Evolutionary conservation across 2,113 vertebrate species (phyloP).

Genomic region (Phainopepla nitens): DNA sequence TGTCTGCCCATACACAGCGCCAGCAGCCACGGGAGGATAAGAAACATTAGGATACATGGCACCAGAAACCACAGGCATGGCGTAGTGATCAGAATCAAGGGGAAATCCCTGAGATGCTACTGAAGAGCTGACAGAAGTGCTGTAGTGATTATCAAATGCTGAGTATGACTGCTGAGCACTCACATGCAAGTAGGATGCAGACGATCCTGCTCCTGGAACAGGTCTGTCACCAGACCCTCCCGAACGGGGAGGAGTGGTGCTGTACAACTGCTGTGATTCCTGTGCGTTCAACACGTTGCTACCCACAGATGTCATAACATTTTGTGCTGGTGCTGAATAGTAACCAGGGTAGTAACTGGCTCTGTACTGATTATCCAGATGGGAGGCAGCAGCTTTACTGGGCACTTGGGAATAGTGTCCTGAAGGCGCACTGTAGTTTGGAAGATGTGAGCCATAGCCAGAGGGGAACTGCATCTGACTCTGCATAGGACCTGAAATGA

Average conservation of each 20-base stretch:
- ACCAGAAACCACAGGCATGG: constrained; percentile 58
- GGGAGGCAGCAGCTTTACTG: constrained; percentile 76
- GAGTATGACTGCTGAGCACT: constrained; percentile 78
- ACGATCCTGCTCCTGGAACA: constrained; percentile 55
- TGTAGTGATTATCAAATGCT: constrained; percentile 76
- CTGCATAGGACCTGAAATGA: constrained; percentile 82
- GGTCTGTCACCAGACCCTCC: constrained; percentile 57
- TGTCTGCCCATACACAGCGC: constrained; percentile 78
- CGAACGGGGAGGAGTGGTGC: constrained; percentile 27
- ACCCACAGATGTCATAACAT: constrained; percentile 50
- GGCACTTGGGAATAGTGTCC: constrained; percentile 76
- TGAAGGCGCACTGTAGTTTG: constrained; percentile 71
- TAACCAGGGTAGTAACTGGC: constrained; percentile 79
- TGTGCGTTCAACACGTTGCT: constrained; percentile 59
- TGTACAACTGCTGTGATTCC: constrained; percentile 72
- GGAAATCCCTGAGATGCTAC: constrained; percentile 75
- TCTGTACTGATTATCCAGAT: constrained; percentile 73
- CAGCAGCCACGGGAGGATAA: constrained; percentile 76
- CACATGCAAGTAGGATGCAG: constrained; percentile 67
- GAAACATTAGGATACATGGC: constrained; percentile 77
- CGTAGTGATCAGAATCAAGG: constrained; percentile 70
- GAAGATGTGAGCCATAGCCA: constrained; percentile 76
- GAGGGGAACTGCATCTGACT: constrained; percentile 72
- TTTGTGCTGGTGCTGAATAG: constrained; percentile 76
- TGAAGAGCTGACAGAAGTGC: constrained; percentile 67